Evolutionary conservation across 2,113 vertebrate species (phyloP), one percentile per base, ranked within the genome.

Genomic region (Suncus etruscus): DNA sequence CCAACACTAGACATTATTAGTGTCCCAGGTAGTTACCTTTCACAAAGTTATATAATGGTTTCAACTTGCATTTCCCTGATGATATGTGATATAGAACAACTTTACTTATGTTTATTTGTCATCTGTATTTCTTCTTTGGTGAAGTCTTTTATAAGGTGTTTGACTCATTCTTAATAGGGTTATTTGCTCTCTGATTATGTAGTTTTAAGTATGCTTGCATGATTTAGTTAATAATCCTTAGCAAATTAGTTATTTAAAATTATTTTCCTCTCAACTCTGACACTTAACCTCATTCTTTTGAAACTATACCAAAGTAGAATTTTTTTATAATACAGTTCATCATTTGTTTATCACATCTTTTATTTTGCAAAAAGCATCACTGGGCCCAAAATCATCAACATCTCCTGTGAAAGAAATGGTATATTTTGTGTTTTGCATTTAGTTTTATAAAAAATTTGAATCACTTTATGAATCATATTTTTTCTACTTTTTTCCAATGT

Each of bases 351-450:
- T 54, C 39, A 39, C 39, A 5, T 39, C 39, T 39, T 39, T 39
- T 39, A 39, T 39, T 39, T 39, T 39, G 39, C 39, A 80, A 88
- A 80, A 80, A 8, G 4, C 3, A 45, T 69, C 6, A 10, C 8
- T 54, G 72, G 50, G n/a, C n/a, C 27, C 12, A 51, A 20, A 31
- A 6, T 24, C 9, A 54, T 54, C 2, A 20, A 47, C 10, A 14
- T 31, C 74, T 86, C 80, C 58, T 48, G 10, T 11, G 27, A 10
- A 54, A 54, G 51, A 6, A 54, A 31, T 87, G 70, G 47, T 79
- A 48, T 24, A 25, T 80, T 81, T 81, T 76, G 16, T 82, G 27
- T 76, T 87, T 92, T 74, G 47, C n/a, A 32, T 66, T 66, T 68
- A 75, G 72, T 24, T 66, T 22, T 76, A 4, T 69, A 22, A 61